Evolutionary conservation across 2,113 vertebrate genomes (phyloP).

Genomic region (Columba livia): DNA sequence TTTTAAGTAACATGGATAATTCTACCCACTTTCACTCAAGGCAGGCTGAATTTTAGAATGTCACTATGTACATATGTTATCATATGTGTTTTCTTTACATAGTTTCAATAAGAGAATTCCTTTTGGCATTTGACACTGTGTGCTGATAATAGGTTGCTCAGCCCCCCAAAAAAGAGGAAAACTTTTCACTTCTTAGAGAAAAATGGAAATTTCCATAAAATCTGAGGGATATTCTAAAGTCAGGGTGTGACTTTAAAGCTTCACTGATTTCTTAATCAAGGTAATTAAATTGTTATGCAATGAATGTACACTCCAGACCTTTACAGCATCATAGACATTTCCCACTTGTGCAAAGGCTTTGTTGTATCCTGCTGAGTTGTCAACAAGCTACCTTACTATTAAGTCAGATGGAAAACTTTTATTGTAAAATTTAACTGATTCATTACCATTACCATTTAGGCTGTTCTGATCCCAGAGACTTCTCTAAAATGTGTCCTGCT

Average conservation of each 20-base stretch:
- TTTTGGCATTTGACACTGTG: fast-evolving
- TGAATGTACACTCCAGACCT: background rate
- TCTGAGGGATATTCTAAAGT: background rate
- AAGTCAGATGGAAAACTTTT: background rate
- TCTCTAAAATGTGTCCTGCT: background rate
- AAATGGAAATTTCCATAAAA: background rate
- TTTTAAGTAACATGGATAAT: background rate
- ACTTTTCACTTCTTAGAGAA: background rate
- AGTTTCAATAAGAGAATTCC: background rate
- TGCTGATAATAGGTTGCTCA: background rate
- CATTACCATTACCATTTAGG: background rate
- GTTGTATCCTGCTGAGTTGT: background rate
- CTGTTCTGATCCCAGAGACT: background rate
- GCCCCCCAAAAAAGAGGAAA: background rate
- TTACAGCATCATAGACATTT: background rate
- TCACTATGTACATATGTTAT: background rate
- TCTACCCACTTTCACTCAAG: background rate
- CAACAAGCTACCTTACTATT: background rate
- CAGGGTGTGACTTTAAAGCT: background rate
- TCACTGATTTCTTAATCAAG: background rate
- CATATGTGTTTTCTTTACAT: background rate
- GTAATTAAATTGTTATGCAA: constrained; percentile 12
- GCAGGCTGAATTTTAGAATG: background rate
- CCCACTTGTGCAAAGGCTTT: background rate
- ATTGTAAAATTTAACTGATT: background rate